Percentiles rank a stretch among this genome's conserved stretches.
Conservation (phyloP, 1,140 invertebrate genomes). For the Octopus bimaculoides region DNA sequence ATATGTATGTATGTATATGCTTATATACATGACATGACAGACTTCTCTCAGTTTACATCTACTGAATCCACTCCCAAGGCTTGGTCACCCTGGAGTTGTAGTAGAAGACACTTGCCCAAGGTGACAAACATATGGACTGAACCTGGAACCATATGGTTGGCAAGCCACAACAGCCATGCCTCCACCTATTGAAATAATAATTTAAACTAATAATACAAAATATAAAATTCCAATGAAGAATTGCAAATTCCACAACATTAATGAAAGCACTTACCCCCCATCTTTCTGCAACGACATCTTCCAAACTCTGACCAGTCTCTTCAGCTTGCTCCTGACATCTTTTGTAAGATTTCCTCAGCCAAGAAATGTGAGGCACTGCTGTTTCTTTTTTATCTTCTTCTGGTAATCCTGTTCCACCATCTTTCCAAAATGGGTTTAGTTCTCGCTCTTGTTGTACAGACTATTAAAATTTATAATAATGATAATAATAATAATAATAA, state of each 20-base stretch:
- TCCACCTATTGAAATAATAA: neutral
- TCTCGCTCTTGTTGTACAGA: slow-evolving; percentile 73
- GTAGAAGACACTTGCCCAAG: too few species aligned
- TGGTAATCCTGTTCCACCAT: slow-evolving; percentile 80
- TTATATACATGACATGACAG: too few species aligned
- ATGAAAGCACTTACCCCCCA: slow-evolving; percentile 62
- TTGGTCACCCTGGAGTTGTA: too few species aligned
- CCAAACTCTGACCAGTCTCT: slow-evolving; percentile 61
- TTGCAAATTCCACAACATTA: neutral
- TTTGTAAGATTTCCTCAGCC: slow-evolving; percentile 63
- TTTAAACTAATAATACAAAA: neutral
- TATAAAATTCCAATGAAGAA: neutral
- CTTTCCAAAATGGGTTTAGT: slow-evolving; percentile 91
- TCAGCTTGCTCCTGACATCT: slow-evolving; percentile 64
- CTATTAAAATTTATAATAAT: slow-evolving; percentile 50
- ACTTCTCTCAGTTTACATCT: too few species aligned
- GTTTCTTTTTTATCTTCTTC: slow-evolving; percentile 25
- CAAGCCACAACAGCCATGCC: too few species aligned
- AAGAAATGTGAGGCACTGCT: slow-evolving; percentile 39
- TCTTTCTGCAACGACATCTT: slow-evolving; percentile 66
- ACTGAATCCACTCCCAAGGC: too few species aligned
- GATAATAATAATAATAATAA: too few species aligned
- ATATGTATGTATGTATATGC: too few species aligned
- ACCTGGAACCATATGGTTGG: too few species aligned
- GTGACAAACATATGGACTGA: too few species aligned